Evolutionary conservation across 2,797 vertebrate species (phyloP), one percentile per base, ranked within the genome.

Genomic region (Austrolebias charrua): DNA sequence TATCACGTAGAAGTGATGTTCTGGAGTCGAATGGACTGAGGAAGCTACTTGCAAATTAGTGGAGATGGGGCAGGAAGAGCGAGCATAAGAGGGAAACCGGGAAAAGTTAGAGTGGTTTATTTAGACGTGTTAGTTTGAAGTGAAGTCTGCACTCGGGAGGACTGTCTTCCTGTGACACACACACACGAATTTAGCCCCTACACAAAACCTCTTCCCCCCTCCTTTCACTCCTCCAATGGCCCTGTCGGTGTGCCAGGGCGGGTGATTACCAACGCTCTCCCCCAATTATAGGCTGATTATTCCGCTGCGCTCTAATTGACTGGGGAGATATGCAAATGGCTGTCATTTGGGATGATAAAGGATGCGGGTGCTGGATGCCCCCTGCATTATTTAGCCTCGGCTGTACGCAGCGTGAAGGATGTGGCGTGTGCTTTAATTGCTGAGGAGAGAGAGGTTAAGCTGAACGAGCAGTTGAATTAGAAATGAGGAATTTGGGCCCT

Each of bases 291-390:
- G 95, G 90, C 94, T 96, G 96, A 97, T 97, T 97, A 98, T 96
- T 95, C 95, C 83, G 88, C 93, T 90, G 94, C 93, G 94, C 95
- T 96, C 94, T 97, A 98, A 96, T 97, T 96, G 95, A 96, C 95
- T 96, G 94, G 95, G 95, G 96, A 96, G 95, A 95, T 96, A 96
- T 96, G 96, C 95, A 97, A 97, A 98, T 96, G 95, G 94, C 93
- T 97, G 95, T 97, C 96, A 97, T 96, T 97, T 96, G 95, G 95
- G 95, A 96, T 97, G 96, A 96, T 96, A 96, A 96, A 96, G 95
- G 95, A 96, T 95, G 95, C 95, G 94, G 93, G 91, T 89, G 87
- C 87, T 89, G 94, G 95, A 94, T 93, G 93, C 93, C 94, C 89
- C 89, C 94, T 95, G 95, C 96, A 96, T 97, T 97, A 96, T 97